Percentiles rank a stretch among this genome's conserved stretches.
Evolutionary conservation across 2,797 vertebrate genomes (phyloP).

Genomic region (Pogoniulus pusillus): DNA sequence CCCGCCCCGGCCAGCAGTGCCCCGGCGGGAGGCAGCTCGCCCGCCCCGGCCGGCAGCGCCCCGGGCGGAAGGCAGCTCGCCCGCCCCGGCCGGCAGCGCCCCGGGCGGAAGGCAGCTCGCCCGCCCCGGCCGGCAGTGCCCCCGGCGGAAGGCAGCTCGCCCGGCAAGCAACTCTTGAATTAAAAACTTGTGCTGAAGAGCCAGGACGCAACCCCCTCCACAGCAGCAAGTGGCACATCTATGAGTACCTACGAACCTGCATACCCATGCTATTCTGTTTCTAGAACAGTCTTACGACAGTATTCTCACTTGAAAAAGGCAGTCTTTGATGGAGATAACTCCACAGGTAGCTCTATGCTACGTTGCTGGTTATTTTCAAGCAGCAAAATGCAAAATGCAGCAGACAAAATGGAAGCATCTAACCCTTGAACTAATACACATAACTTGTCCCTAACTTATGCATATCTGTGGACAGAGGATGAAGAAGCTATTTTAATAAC

Average conservation of each 20-base stretch:
- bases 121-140: no score
- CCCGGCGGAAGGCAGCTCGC: no score
- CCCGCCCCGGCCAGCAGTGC: no score
- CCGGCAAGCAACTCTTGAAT: no score
- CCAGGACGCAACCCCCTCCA: background rate
- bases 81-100: no score
- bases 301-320: fast-evolving
- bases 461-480: fast-evolving
- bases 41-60: no score
- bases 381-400: background rate
- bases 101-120: no score
- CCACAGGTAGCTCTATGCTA: no score
- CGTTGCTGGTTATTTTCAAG: no score
- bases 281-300: fast-evolving
- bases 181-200: background rate
- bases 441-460: background rate
- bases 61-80: no score
- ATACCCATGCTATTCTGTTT: fast-evolving
- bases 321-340: background rate
- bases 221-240: background rate
- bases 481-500: background rate
- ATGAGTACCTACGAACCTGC: fast-evolving
- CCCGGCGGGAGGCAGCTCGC: no score
- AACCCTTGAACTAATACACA: fast-evolving
- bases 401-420: background rate